Base-by-base conservation (phyloP, 2,797 vertebrate genomes). In the Falco rusticolus region DNA sequence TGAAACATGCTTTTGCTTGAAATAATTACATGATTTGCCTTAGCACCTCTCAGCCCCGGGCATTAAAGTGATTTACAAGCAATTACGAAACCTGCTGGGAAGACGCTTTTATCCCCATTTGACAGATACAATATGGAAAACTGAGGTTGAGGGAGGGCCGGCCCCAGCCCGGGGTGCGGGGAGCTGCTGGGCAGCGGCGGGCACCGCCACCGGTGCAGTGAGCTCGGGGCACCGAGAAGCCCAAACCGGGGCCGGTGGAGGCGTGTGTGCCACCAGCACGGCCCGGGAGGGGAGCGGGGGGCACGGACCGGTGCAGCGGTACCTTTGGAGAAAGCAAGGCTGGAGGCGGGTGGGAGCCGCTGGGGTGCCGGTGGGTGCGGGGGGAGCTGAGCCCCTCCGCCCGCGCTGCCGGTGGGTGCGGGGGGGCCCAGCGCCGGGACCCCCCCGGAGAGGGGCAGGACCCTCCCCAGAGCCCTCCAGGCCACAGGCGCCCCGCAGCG, bases 11-110 rank as follows among this genome's bases (percentile, higher is more conserved):
- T 77, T 83, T 54, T 59, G 45, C 89, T 84, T 60, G 57, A 87
- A 91, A 87, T 64, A 93, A 94, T 89, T 69, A 72, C 51, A 25
- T 41, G 6, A 88, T 57, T 66, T 76, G 65, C 92, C 70, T 94
- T 93, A 81, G 93, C 65, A 71, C 63, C 65, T 93, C 77, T 88
- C 77, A 72, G 43, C 69, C 59, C 59, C 78, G 65, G 74, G 56
- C 85, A 69, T 65, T 89, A 75, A 59, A 75, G 34, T 51, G 83
- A 88, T 93, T 94, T 91, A 93, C 65, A 54, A 43, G 89, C 66
- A 88, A 90, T 86, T 91, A 84, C 1, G 22, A 63, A 86, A 50
- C 82, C 91, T 85, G 37, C 54, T 77, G 89, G 60, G 85, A 91
- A 86, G 65, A 78, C 69, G 89, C 41, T 86, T 78, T 94, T 88